Evolutionary conservation across 2,797 vertebrate genomes (phyloP), one percentile per base, ranked within the genome.

Genomic region (Capromys pilorides): DNA sequence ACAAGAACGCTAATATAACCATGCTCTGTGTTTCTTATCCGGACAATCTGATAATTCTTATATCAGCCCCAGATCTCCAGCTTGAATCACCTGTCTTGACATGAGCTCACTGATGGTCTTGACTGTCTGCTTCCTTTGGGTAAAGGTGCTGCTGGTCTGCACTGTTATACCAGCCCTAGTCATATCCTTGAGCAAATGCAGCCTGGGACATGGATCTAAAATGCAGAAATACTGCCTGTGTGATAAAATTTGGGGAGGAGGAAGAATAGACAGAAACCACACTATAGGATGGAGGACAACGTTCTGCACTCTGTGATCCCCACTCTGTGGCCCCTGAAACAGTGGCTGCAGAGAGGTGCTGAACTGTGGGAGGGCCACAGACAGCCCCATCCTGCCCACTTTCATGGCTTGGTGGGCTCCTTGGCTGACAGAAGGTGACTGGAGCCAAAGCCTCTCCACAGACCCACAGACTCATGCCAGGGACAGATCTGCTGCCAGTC

Each of bases 191-290:
- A 1, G 28, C 69, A 71, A 36, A 31, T 39, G 39, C 22, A 26
- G 19, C 66, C 57, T 1, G 0, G 78, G 6, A 2, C 24, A 9
- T 0, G 6, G 16, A 12, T 22, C 54, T 14, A 18, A 0, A 61
- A 39, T 21, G 1, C 0, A 26, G 62, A 9, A 4, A 26, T 7
- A 3, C 22, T 24, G 61, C 4, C 0, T 8, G 11, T 61, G 31
- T 6, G 26, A 11, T 28, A 5, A 31, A 36, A 3, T 10, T 19
- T 3, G 3, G 13, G 26, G 39, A 78, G 69, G 28, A 45, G 33
- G 41, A 0, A 9, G 77, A n/a, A n/a, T n/a, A n/a, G n/a, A 3
- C 0, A 3, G 57, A 57, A 26, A 0, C 6, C 39, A 45, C 71
- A 3, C 12, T 10, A 3, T 14, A 78, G 62, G 73, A 21, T 11